phyloP scores from a whole-genome alignment of 2,797 vertebrate genomes.

The Melopsittacus undulatus region DNA sequence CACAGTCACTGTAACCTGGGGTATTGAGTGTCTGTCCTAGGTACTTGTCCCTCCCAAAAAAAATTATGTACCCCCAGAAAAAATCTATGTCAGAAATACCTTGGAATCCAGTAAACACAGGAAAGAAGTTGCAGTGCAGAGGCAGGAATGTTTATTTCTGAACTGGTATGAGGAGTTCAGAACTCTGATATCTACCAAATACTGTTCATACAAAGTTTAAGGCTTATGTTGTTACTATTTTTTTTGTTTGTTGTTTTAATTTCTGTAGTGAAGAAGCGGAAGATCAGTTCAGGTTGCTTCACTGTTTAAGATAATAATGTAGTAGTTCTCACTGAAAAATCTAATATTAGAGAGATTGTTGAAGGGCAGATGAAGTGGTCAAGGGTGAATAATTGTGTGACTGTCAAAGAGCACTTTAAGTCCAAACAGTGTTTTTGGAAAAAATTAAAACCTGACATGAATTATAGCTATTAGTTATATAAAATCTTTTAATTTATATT shows the following conservation, averaged over 20 bases:
- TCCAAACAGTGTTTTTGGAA: neutral
- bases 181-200: neutral
- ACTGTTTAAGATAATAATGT: fast-evolving
- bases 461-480: neutral
- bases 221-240: fast-evolving
- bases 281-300: neutral
- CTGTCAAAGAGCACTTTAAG: neutral
- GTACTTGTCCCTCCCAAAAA: neutral
- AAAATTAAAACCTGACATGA: neutral
- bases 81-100: neutral
- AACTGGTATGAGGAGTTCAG: neutral
- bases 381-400: neutral
- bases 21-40: neutral
- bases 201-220: neutral
- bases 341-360: neutral
- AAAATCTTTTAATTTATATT: neutral
- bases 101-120: neutral
- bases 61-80: too few relatives aligned
- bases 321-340: neutral
- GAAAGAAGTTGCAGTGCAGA: neutral
- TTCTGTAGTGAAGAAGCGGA: neutral
- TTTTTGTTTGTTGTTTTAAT: neutral
- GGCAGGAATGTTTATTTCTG: neutral
- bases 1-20: neutral
- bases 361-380: neutral